These are phyloP conservation scores for Cephus rjabovi DNA, from an alignment of 2,888 invertebrate genomes.

Conservation along the genomic window DNA sequence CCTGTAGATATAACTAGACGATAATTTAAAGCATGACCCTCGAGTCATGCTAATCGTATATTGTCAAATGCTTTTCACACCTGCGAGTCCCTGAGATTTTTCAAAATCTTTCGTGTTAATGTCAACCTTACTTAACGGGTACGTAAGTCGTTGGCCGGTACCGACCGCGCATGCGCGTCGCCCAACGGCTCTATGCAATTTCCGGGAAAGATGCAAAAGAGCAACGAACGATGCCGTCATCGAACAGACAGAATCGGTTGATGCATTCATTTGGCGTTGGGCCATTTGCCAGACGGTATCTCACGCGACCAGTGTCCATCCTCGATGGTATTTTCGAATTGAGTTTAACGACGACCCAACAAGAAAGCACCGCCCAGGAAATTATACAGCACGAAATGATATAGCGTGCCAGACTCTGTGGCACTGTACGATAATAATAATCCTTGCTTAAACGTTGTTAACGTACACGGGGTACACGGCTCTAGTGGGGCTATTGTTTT, in stretches of 20 bases:
- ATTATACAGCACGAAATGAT: background rate
- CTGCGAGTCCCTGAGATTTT: background rate
- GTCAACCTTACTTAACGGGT: background rate
- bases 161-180: background rate
- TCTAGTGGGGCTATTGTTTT: background rate
- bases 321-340: background rate
- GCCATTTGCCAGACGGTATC: background rate
- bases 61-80: background rate
- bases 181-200: background rate
- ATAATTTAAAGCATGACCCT: background rate
- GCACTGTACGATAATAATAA: background rate
- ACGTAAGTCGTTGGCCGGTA: background rate
- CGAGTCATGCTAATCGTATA: background rate
- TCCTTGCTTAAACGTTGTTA: background rate
- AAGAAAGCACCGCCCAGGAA: background rate
- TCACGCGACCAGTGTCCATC: background rate
- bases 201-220: background rate
- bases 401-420: background rate
- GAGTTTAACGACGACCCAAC: background rate
- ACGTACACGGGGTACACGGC: background rate
- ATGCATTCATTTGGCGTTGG: background rate
- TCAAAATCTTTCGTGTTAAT: background rate
- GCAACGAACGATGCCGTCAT: background rate
- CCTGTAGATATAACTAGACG: background rate
- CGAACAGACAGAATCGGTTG: background rate